A percentile compares a stretch with the other conserved stretches of the same genome.
Conservation (phyloP, 1,140 invertebrate genomes). For the Macrocentrus cingulum region DNA sequence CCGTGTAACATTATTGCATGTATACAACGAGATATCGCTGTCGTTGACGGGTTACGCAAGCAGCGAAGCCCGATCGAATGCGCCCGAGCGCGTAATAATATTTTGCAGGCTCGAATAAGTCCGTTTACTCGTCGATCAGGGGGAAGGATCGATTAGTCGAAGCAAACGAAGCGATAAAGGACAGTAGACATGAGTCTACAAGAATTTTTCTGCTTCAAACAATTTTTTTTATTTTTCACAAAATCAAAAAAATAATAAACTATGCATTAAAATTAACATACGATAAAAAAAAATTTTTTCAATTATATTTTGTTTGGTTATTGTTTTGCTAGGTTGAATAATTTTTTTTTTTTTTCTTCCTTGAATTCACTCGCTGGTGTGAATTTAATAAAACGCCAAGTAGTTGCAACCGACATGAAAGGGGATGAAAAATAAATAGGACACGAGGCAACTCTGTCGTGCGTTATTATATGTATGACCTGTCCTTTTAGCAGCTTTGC, state of each 20-base stretch:
- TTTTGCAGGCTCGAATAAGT: conserved; percentile 20
- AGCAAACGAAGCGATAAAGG: conserved; percentile 6
- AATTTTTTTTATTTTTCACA: too few species aligned
- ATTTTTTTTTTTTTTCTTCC: conserved; percentile 3
- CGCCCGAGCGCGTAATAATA: conserved; percentile 30
- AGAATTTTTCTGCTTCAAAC: too few species aligned
- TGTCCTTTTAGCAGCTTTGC: conserved; percentile 44
- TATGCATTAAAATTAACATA: too few species aligned
- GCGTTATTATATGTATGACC: conserved; percentile 6
- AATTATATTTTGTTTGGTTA: too few species aligned
- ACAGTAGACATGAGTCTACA: too few species aligned
- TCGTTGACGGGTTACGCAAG: conserved; percentile 21
- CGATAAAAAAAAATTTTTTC: too few species aligned
- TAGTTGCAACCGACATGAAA: not conserved
- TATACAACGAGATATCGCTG: not conserved
- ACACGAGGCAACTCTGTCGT: not conserved
- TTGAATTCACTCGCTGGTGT: too few species aligned
- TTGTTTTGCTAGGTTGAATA: too few species aligned
- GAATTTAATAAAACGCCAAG: not conserved
- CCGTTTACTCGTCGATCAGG: conserved; percentile 14
- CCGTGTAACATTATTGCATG: too few species aligned
- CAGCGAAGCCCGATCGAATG: conserved; percentile 7
- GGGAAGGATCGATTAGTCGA: conserved; percentile 3
- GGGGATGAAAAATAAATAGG: not conserved
- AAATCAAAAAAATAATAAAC: too few species aligned